Conservation (phyloP, 2,888 invertebrate genomes). For the Stenoptilia bipunctidactyla region DNA sequence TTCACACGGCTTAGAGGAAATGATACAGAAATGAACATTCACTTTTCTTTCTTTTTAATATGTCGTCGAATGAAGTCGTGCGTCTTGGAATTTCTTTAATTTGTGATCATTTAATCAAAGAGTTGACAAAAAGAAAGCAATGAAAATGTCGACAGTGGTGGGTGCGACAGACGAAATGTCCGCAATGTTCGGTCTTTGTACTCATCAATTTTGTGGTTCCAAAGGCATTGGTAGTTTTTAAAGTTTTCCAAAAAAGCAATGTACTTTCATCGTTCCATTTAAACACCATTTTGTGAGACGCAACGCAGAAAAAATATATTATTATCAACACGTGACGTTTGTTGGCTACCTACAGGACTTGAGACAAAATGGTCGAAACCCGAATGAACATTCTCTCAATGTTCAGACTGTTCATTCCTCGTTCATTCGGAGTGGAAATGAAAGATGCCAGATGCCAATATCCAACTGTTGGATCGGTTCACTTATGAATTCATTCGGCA, state of each 20-base stretch:
- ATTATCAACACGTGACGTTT: conserved; percentile 9
- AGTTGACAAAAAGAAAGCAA: too few species aligned
- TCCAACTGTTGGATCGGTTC: conserved; percentile 2
- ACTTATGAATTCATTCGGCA: too few species aligned
- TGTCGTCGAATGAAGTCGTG: too few species aligned
- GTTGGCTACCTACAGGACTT: conserved; percentile 12
- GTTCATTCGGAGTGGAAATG: conserved; percentile 16
- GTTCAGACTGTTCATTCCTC: conserved; percentile 16
- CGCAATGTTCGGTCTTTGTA: conserved; percentile 16
- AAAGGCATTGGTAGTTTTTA: conserved; percentile 14
- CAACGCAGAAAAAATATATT: conserved; percentile 1
- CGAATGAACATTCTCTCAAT: conserved; percentile 16
- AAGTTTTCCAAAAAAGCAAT: conserved; percentile 15
- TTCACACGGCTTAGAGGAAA: too few species aligned
- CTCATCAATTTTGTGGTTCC: conserved; percentile 17
- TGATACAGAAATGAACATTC: too few species aligned
- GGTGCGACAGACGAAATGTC: too few species aligned
- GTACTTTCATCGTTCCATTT: conserved; percentile 17
- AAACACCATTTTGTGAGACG: conserved; percentile 16
- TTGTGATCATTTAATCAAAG: too few species aligned
- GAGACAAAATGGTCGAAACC: conserved; percentile 16
- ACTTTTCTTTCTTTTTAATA: too few species aligned
- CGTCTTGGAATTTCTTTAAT: too few species aligned
- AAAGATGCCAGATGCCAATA: conserved; percentile 15
- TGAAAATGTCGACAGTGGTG: too few species aligned